These are phyloP conservation scores for Urocynchramus pylzowi DNA, from an alignment of 2,113 vertebrate species.

Conservation along the genomic window DNA sequence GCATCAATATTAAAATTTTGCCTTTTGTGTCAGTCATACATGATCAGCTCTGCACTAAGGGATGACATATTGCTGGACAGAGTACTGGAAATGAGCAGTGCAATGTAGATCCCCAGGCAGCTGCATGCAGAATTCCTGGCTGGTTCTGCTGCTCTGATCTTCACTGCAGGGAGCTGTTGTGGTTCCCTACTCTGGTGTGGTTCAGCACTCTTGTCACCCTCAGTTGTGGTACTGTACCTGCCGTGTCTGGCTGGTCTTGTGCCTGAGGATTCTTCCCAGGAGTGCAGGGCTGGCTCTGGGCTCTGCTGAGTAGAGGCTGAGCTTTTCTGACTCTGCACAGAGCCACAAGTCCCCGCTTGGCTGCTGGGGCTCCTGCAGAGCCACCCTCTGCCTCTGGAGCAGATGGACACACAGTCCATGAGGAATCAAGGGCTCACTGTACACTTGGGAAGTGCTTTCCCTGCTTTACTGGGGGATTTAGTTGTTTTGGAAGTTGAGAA, in stretches of 20 bases:
- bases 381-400: background rate
- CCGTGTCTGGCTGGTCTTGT: background rate
- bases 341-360: background rate
- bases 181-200: background rate
- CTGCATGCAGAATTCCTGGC: background rate
- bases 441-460: background rate
- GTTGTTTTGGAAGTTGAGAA: background rate
- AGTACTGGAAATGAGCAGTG: background rate
- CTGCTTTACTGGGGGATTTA: background rate
- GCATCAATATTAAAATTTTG: background rate
- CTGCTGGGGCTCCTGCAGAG: background rate
- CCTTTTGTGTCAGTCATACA: background rate
- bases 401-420: accelerated
- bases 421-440: background rate
- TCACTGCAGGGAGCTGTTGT: background rate
- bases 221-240: background rate
- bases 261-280: background rate
- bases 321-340: background rate
- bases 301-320: no score
- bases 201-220: background rate
- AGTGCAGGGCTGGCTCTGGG: background rate
- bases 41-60: background rate
- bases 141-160: background rate
- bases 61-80: background rate
- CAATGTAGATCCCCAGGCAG: background rate